Conservation (phyloP, 2,888 invertebrate species). For the Phrixothrix hirtus region DNA sequence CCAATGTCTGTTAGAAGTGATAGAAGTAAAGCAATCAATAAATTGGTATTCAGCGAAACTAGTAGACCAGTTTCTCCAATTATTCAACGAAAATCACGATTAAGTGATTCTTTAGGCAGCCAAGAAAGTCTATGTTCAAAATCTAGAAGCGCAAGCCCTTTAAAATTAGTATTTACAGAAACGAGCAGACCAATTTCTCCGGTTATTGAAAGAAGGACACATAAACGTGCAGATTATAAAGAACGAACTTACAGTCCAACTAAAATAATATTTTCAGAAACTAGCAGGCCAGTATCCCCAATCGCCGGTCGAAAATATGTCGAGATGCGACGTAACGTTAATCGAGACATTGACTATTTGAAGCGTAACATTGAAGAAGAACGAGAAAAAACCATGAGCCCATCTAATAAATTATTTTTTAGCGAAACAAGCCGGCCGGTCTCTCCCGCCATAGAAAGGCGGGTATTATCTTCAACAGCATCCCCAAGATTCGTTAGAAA, state of each 20-base stretch:
- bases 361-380: not conserved
- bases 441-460: constrained; percentile 35
- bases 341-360: not conserved
- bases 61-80: constrained; percentile 6
- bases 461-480: not conserved
- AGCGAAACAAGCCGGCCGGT: constrained; percentile 38
- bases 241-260: not conserved
- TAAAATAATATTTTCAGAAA: constrained; percentile 6
- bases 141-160: constrained; percentile 4
- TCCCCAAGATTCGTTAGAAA: not conserved
- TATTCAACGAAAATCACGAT: not conserved
- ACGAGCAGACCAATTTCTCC: constrained; percentile 6
- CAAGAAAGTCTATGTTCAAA: too few relatives aligned
- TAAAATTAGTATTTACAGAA: constrained; percentile 5
- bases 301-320: not conserved
- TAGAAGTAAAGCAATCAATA: not conserved
- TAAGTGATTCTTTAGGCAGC: too few relatives aligned
- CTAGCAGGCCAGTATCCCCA: constrained; percentile 6
- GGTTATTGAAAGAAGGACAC: not conserved
- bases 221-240: too few relatives aligned
- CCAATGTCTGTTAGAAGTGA: constrained; percentile 39
- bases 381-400: constrained; percentile 6
- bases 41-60: constrained; percentile 8
- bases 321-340: not conserved
- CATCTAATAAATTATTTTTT: constrained; percentile 22